A percentile compares a stretch with the other conserved stretches of the same genome.
phyloP scores from a whole-genome alignment of 2,888 invertebrate species.

The Cryptosula pallasiana region DNA sequence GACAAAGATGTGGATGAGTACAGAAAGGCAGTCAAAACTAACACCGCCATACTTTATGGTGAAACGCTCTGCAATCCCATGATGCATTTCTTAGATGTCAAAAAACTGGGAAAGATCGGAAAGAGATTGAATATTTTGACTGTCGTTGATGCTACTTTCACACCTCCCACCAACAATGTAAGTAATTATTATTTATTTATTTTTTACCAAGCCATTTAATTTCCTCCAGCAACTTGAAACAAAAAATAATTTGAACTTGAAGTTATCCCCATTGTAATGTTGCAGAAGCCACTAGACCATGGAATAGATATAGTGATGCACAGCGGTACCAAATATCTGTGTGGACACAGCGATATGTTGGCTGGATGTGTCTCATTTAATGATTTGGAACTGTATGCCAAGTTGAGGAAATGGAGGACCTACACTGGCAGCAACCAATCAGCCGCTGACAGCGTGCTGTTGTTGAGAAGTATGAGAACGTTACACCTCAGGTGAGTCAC shows the following conservation, averaged over 20 bases:
- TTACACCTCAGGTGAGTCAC: constrained; percentile 66
- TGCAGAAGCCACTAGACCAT: constrained; percentile 43
- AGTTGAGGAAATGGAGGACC: constrained; percentile 35
- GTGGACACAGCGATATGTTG: constrained; percentile 52
- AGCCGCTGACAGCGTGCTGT: constrained; percentile 37
- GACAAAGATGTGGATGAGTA: constrained; percentile 38
- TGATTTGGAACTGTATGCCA: constrained; percentile 39
- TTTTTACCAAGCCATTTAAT: background rate
- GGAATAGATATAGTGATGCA: constrained; percentile 51
- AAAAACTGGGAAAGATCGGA: constrained; percentile 41
- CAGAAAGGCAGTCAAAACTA: constrained; percentile 38
- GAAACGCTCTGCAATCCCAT: constrained; percentile 53
- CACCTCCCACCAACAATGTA: constrained; percentile 36
- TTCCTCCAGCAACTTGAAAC: background rate
- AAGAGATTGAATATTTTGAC: constrained; percentile 34
- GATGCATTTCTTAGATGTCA: constrained; percentile 46
- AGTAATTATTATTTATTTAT: too few species aligned
- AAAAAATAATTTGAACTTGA: background rate
- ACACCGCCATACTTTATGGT: constrained; percentile 49
- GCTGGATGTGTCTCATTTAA: constrained; percentile 46
- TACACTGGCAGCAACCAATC: constrained; percentile 38
- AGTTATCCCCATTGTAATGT: constrained; percentile 1
- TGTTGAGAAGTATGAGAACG: constrained; percentile 74
- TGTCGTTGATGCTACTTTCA: constrained; percentile 51
- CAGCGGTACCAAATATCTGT: constrained; percentile 53